These are phyloP conservation scores for Sceliomorpha sp. DNA, from an alignment of 2,888 invertebrate genomes.

Conservation along the genomic window DNA sequence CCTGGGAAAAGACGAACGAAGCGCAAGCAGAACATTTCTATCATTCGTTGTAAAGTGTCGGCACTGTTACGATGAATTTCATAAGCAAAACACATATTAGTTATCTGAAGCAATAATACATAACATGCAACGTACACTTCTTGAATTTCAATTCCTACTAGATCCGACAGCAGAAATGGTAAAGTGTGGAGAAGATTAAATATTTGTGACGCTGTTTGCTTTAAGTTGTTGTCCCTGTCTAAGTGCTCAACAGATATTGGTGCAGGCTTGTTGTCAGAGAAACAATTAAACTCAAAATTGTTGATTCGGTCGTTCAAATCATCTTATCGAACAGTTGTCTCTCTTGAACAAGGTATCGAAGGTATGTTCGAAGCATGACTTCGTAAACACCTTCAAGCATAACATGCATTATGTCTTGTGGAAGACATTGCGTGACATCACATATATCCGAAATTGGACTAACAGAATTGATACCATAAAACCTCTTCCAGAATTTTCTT, in stretches of 20 bases:
- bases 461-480: slow-evolving; percentile 11
- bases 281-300: slow-evolving; percentile 10
- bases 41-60: slow-evolving; percentile 1
- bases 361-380: slow-evolving; percentile 1
- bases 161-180: slow-evolving; percentile 4
- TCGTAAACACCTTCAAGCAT: slow-evolving; percentile 13
- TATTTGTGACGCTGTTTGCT: slow-evolving; percentile 5
- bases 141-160: background rate
- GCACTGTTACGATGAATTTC: slow-evolving; percentile 4
- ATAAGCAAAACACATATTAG: slow-evolving; percentile 9
- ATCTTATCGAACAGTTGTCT: background rate
- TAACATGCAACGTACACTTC: background rate
- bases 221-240: background rate
- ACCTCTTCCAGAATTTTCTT: slow-evolving; percentile 9
- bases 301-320: slow-evolving; percentile 11
- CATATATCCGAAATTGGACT: slow-evolving; percentile 5
- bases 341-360: background rate
- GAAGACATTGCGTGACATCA: slow-evolving; percentile 4
- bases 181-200: slow-evolving; percentile 7
- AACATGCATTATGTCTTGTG: slow-evolving; percentile 16
- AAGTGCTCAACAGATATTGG: background rate
- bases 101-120: background rate
- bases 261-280: slow-evolving; percentile 9
- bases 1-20: background rate
- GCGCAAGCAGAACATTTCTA: background rate